A percentile compares a stretch with the other conserved stretches of the same genome.
phyloP scores from a whole-genome alignment of 2,888 invertebrate species.

The Nemotelus pantherinus region DNA sequence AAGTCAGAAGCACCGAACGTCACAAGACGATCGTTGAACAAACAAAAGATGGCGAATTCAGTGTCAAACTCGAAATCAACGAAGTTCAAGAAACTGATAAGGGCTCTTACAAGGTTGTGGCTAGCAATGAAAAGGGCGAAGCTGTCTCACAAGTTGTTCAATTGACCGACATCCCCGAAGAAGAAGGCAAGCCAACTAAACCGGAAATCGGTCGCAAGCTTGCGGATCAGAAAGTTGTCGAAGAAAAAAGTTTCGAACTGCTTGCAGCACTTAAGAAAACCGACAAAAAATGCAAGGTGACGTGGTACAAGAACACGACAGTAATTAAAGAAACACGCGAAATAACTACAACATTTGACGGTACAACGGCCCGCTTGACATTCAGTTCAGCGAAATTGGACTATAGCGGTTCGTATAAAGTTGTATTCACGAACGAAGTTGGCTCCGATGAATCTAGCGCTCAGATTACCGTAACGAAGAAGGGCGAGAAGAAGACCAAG shows the following conservation, averaged over 20 bases:
- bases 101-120: constrained; percentile 89
- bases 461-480: constrained; percentile 80
- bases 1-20: constrained; percentile 73
- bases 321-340: constrained; percentile 81
- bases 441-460: constrained; percentile 91
- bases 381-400: constrained; percentile 81
- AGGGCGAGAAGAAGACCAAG: constrained; percentile 68
- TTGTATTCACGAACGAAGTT: constrained; percentile 88
- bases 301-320: constrained; percentile 86
- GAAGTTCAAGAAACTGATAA: constrained; percentile 83
- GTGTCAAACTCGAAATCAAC: constrained; percentile 89
- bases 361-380: constrained; percentile 80
- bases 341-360: constrained; percentile 83
- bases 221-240: constrained; percentile 75
- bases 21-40: constrained; percentile 61
- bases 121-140: constrained; percentile 93
- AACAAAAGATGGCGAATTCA: constrained; percentile 81
- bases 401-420: constrained; percentile 82
- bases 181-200: constrained; percentile 79
- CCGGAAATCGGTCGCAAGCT: constrained; percentile 83
- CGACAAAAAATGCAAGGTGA: constrained; percentile 83
- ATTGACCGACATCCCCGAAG: constrained; percentile 82
- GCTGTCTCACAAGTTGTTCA: constrained; percentile 89
- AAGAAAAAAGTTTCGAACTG: constrained; percentile 82
- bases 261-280: constrained; percentile 76